phyloP scores from a whole-genome alignment of 2,113 vertebrate genomes.

The Acanthochromis polyacanthus region DNA sequence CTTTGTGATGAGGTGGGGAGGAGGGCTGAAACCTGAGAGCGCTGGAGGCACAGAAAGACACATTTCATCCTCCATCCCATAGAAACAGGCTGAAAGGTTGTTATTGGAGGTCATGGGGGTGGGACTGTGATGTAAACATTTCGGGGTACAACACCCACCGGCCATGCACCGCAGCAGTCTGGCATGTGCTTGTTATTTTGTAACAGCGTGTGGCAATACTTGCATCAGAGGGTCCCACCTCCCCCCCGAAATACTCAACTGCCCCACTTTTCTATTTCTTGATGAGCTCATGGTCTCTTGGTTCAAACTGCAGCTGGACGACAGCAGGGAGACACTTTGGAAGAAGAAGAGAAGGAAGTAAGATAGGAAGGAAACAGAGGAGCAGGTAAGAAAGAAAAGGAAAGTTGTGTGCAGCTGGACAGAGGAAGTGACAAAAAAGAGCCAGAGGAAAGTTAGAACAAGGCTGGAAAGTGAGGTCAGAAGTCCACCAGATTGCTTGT shows the following conservation, averaged over 20 bases:
- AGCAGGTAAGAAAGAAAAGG: background rate
- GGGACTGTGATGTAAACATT: conserved; percentile 34
- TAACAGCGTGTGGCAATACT: conserved; percentile 54
- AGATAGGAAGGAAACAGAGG: background rate
- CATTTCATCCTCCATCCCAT: conserved; percentile 31
- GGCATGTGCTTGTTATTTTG: conserved; percentile 55
- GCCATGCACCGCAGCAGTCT: conserved; percentile 32
- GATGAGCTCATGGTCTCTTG: conserved; percentile 54
- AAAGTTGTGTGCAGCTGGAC: background rate
- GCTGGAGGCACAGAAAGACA: background rate
- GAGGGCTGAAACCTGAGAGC: conserved; percentile 45
- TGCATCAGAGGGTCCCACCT: conserved; percentile 18
- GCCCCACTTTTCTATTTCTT: conserved; percentile 49
- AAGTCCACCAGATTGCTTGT: conserved; percentile 12
- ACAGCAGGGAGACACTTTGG: background rate
- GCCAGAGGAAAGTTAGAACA: background rate
- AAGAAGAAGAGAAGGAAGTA: background rate
- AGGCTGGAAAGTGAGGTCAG: background rate
- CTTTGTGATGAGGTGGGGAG: background rate
- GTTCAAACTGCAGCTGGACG: conserved; percentile 33
- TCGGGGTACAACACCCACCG: background rate
- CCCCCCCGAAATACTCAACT: background rate
- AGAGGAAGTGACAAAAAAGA: background rate
- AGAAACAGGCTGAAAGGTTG: conserved; percentile 41
- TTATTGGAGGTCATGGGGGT: conserved; percentile 47